Conservation (phyloP, 2,797 vertebrate genomes). For the Hemitrygon akajei region DNA sequence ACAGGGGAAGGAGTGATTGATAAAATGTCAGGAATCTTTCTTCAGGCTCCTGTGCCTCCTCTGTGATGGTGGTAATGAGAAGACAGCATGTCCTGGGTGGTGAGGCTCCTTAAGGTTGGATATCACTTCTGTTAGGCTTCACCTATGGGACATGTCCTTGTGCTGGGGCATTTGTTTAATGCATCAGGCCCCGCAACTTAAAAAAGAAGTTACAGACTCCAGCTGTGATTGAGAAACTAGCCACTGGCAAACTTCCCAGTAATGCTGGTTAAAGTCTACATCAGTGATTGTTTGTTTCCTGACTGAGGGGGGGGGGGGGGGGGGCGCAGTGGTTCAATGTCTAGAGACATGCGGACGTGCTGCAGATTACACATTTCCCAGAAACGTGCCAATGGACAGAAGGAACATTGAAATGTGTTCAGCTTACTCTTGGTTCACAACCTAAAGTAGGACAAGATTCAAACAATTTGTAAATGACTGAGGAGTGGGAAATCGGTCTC, state of each 20-base stretch:
- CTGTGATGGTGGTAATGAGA: too few relatives aligned
- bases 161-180: not conserved
- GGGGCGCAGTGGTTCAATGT: not conserved
- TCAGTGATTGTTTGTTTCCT: not conserved
- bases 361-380: not conserved
- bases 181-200: not conserved
- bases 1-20: too few relatives aligned
- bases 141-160: too few relatives aligned
- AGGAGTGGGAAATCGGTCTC: not conserved
- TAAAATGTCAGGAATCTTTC: too few relatives aligned
- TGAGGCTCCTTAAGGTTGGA: too few relatives aligned
- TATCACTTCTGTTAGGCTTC: too few relatives aligned
- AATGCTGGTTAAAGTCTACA: not conserved
- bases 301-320: too few relatives aligned
- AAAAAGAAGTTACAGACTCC: not conserved
- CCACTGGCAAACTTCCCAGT: not conserved
- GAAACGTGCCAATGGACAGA: not conserved
- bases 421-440: not conserved
- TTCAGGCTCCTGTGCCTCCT: too few relatives aligned
- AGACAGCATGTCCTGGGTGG: too few relatives aligned
- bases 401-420: not conserved
- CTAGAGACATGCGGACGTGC: not conserved
- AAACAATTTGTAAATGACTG: not conserved
- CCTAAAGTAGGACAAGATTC: not conserved
- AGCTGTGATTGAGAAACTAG: not conserved